A percentile compares a stretch with the other conserved stretches of the same genome.
Conservation (phyloP, 1,140 invertebrate species). For the Dendroctonus ponderosae region DNA sequence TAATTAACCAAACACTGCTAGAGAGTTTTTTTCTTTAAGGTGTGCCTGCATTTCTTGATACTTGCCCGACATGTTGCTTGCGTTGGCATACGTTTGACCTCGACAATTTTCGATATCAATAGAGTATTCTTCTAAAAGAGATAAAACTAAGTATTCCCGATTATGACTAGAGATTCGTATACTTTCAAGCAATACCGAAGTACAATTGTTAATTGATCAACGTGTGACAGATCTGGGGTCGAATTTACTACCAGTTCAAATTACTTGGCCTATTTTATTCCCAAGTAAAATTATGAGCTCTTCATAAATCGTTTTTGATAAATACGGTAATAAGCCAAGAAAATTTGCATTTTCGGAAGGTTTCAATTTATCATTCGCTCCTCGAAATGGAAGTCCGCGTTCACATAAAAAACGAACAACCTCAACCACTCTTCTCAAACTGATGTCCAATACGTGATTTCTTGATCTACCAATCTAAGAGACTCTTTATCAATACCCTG, state of each 20-base stretch:
- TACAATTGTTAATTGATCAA: slow-evolving; percentile 13
- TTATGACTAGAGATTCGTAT: slow-evolving; percentile 10
- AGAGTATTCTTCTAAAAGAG: slow-evolving; percentile 30
- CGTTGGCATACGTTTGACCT: slow-evolving; percentile 49
- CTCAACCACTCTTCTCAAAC: neutral
- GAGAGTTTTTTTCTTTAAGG: slow-evolving; percentile 35
- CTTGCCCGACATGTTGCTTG: slow-evolving; percentile 46
- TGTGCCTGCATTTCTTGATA: slow-evolving; percentile 47
- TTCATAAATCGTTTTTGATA: neutral
- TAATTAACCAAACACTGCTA: no score
- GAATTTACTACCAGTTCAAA: neutral
- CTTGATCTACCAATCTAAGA: neutral
- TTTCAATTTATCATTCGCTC: neutral
- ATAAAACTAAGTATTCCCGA: slow-evolving; percentile 5
- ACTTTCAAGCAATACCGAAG: slow-evolving; percentile 6
- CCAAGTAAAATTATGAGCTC: neutral
- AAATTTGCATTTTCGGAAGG: neutral
- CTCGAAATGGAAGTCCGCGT: neutral
- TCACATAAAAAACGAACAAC: neutral
- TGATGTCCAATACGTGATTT: neutral
- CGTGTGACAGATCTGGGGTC: slow-evolving; percentile 7
- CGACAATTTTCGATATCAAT: slow-evolving; percentile 45
- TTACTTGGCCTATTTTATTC: neutral
- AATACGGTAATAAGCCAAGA: neutral
- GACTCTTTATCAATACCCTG: neutral